Base-by-base conservation (phyloP, 2,113 vertebrate genomes). In the Gambusia holbrooki region DNA sequence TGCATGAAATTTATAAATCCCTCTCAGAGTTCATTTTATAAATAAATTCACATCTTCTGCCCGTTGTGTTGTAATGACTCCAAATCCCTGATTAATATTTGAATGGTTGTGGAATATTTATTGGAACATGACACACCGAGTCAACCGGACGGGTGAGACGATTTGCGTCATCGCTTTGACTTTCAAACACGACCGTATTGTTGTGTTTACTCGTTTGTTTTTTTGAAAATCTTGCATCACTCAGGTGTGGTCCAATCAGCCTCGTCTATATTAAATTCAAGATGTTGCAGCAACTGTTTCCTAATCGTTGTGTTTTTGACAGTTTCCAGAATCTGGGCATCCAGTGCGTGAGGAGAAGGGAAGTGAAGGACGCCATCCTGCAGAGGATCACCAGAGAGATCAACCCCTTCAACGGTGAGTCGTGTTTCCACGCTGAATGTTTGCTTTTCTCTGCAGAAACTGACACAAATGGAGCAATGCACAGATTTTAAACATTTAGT, bases 311-410 rank as follows among this genome's bases (percentile, higher is more conserved):
- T 71, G 0, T 61, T 61, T 0, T 76, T 48, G 4, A 22, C 77
- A 99, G 98, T 78, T 99, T 99, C 91, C 97, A 99, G 94, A 99
- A 99, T 86, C 90, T 99, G 93, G 98, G 98, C 2, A 99, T 99
- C 93, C 97, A 98, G 80, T 99, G 98, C 88, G 97, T 99, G 81
- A 96, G 96, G 89, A 97, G 97, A 92, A 97, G 95, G 88, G 98
- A 99, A 83, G 95, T 99, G 77, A 98, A 96, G 86, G 98, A 99
- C 51, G 97, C 98, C 0, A 96, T 99, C 87, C 62, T 95, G 83
- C 95, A 95, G 92, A 94, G 98, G 87, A 95, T 98, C 74, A 89
- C 85, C 0, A 95, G 94, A 92, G 94, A 96, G 76, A 97, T 99
- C 89, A 99, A 99, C 92, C 98, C 98, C 62, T 99, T 98, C 85